phyloP scores from a whole-genome alignment of 53 echinoderm and acorn worm genomes.

The Temnopleurus reevesii region DNA sequence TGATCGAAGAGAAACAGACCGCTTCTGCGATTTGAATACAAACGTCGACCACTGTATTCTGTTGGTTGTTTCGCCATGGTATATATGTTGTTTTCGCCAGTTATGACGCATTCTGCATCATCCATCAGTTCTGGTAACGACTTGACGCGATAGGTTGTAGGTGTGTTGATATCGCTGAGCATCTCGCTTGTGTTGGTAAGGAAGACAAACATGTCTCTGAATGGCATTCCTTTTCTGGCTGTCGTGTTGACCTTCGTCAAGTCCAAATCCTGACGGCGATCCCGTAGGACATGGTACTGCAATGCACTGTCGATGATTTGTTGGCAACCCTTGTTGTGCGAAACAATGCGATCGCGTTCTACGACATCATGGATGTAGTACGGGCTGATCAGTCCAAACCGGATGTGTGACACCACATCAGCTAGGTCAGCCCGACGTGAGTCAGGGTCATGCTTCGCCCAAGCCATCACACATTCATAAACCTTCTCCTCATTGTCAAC shows the following conservation, averaged over 20 bases:
- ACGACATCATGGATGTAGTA: conserved; percentile 99
- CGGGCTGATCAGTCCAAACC: conserved; percentile 95
- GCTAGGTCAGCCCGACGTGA: conserved; percentile 76
- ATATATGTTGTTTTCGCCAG: conserved; percentile 95
- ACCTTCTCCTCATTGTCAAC: conserved; percentile 90
- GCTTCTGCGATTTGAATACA: conserved; percentile 86
- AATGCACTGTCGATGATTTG: conserved; percentile 93
- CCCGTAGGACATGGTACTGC: conserved; percentile 95
- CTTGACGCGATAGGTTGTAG: conserved; percentile 79
- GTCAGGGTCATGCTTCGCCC: conserved; percentile 91
- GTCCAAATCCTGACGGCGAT: conserved; percentile 91
- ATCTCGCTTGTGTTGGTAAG: conserved; percentile 83
- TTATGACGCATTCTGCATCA: conserved; percentile 88
- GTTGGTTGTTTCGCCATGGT: conserved; percentile 83
- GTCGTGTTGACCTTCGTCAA: conserved; percentile 86
- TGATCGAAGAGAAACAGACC: conserved; percentile 97
- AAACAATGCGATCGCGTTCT: conserved; percentile 92
- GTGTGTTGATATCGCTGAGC: conserved; percentile 66
- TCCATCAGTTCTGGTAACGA: conserved; percentile 94
- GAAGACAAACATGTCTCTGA: conserved; percentile 95
- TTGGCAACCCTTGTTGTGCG: conserved; percentile 87
- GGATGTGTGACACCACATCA: conserved; percentile 79
- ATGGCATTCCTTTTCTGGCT: conserved; percentile 92
- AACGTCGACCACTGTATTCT: conserved; percentile 85
- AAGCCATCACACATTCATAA: conserved; percentile 92